Evolutionary conservation across 1,140 invertebrate genomes (phyloP), one percentile per base, ranked within the genome.

Genomic region (Drosophila oshimai): DNA sequence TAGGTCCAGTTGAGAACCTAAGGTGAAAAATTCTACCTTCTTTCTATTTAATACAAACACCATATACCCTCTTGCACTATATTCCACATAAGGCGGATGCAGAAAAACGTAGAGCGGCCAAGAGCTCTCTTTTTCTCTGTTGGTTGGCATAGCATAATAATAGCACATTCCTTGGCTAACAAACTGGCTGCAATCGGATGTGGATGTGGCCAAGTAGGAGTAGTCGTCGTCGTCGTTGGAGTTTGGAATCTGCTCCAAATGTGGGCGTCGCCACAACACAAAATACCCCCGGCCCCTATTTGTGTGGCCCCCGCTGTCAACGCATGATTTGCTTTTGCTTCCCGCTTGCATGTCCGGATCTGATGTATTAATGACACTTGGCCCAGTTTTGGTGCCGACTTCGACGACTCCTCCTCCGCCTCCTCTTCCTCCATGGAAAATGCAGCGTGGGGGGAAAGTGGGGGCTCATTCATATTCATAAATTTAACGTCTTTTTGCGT

Each of bases 321-420:
- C 60, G 65, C 65, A 61, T 62, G 72, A 69, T 46, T 65, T 49
- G 58, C 67, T 67, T 46, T 65, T 49, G 58, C 67, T 67, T 58
- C 33, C 51, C 37, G 31, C 44, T 41, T 62, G 49, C 62, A 67
- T 78, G 75, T 70, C 74, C 74, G 68, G 76, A 60, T 55, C 53
- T 84, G 80, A 86, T 86, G 80, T 84, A 84, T 84, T 84, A 86
- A 84, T 84, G 80, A 86, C 80, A 87, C 86, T 84, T 84, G 80
- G 72, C 80, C 80, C 61, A 84, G 75, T 84, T 84, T 80, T 28
- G 55, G 31, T 50, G 53, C 50, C 51, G 68, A 57, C n/a, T 65
- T 58, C 37, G 9, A n/a, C 45, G n/a, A n/a, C n/a, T n/a, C n/a
- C n/a, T n/a, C n/a, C n/a, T n/a, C n/a, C n/a, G n/a, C n/a, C n/a